Evolutionary conservation across 2,888 invertebrate genomes (phyloP).

Genomic region (Neoitamus cyanurus): DNA sequence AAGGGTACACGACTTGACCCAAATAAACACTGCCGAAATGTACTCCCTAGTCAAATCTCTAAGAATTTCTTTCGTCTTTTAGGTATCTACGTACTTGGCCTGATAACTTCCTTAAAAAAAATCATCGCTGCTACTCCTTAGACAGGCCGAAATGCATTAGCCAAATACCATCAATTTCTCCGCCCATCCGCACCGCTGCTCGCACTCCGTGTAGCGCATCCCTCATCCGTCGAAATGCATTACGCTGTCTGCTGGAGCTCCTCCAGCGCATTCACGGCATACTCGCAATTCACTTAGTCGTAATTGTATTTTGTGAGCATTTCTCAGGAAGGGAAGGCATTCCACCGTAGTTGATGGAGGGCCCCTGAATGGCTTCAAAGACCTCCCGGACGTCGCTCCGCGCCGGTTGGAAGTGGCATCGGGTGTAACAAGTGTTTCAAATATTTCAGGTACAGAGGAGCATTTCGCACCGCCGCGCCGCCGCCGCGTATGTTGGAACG

Average conservation of each 20-base stretch:
- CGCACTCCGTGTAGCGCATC: neutral
- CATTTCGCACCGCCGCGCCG: neutral
- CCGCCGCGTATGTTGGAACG: no score
- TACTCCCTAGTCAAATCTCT: neutral
- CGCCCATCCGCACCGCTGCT: neutral
- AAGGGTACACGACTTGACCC: no score
- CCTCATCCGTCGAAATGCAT: neutral
- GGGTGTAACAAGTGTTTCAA: constrained; percentile 6
- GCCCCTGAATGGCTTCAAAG: neutral
- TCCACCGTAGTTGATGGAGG: neutral
- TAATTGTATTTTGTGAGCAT: constrained; percentile 18
- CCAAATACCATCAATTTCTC: neutral
- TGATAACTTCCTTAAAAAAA: neutral
- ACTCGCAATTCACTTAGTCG: constrained; percentile 24
- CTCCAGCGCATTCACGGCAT: neutral
- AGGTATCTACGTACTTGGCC: neutral
- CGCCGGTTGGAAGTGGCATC: neutral
- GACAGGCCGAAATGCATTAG: neutral
- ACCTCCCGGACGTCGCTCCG: neutral
- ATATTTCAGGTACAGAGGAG: constrained; percentile 3
- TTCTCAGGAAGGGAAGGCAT: neutral
- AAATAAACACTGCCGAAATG: no score
- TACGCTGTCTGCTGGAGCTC: neutral
- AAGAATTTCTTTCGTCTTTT: neutral
- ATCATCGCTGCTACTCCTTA: neutral